Evolutionary conservation across 2,888 invertebrate genomes (phyloP), one percentile per base, ranked within the genome.

Genomic region (Aquatica leii): DNA sequence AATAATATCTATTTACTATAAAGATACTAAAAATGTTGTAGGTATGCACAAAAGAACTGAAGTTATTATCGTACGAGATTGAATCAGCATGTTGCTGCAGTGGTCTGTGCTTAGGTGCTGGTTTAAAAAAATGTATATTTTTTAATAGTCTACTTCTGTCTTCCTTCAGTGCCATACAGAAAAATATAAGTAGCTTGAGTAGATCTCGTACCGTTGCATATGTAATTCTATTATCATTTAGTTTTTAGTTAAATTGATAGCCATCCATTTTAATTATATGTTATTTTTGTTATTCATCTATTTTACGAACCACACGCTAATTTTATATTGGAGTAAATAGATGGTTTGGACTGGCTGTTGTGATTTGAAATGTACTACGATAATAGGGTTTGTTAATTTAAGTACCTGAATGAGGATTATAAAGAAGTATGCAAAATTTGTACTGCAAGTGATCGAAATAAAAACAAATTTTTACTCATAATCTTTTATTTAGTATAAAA

Each of bases 401-500:
- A 61, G 62, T 62, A 62, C 62, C 62, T 62, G 62, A 56, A 57
- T 40, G 55, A 55, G 34, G 46, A 46, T 15, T 34, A 31, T 31
- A 49, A 51, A 24, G 46, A 61, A 62, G 21, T 34, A 59, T 43
- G 48, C 46, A 50, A 61, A 61, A 56, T 62, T 62, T 62, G 62
- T 62, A 56, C 50, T 62, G 55, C 50, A 62, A 62, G 35, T 50
- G 62, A 62, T 62, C 57, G 57, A 62, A 61, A 52, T 34, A 60
- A 53, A 24, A 49, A 55, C 15, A 56, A 60, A 43, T 62, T 62
- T 62, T 62, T 57, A 62, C 35, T 51, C 57, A 14, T 62, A 43
- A 24, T 18, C 9, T 18, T 51, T 43, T 43, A 14, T 43, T 43
- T 9, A 6, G 6, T 24, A 24, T 24, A 2, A 24, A n/a, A n/a